Evolutionary conservation across 2,888 invertebrate species (phyloP), one percentile per base, ranked within the genome.

Genomic region (Drosophila subsilvestris): DNA sequence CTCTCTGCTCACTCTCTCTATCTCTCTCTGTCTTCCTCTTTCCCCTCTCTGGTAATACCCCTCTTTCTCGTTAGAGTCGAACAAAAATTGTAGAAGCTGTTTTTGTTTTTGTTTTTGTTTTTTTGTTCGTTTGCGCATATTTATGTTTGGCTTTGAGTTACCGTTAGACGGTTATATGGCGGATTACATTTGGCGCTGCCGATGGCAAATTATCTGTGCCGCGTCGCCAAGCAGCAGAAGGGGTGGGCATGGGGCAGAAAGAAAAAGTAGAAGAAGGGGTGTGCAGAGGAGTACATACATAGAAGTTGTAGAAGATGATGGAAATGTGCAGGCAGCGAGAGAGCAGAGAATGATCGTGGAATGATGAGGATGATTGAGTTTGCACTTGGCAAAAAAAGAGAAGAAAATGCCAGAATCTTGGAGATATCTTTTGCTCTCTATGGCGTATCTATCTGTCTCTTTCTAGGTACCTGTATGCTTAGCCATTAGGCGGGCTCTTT

Each of bases 71-170:
- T 2, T 37, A 5, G 32, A 37, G 32, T 86, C 71, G 86, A 83
- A 86, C 86, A 88, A 88, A 86, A 86, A 86, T 83, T 63, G 83
- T 80, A 74, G 83, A 83, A 88, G 88, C 88, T 65, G 88, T 83
- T 86, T 65, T 56, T 50, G 55, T 65, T 25, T 63, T 29, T 50
- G 73, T 63, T 44, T 71, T 73, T 22, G 22, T 22, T 66, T 44
- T 71, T 67, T 62, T 72, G 69, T 53, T 80, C 65, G 63, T 80
- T 81, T 70, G 83, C 80, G 84, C 80, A 85, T 85, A 89, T 89
- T 87, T 85, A 84, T 89, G 89, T 87, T 37, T 89, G 82, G 86
- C 79, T 85, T 88, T 87, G 89, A 74, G 83, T 87, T 86, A 89
- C 85, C 89, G 85, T 86, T 86, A 86, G 79, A 76, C 85, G 81